Evolutionary conservation across 2,113 vertebrate species (phyloP).

Genomic region (Chascanopsetta lugubris): DNA sequence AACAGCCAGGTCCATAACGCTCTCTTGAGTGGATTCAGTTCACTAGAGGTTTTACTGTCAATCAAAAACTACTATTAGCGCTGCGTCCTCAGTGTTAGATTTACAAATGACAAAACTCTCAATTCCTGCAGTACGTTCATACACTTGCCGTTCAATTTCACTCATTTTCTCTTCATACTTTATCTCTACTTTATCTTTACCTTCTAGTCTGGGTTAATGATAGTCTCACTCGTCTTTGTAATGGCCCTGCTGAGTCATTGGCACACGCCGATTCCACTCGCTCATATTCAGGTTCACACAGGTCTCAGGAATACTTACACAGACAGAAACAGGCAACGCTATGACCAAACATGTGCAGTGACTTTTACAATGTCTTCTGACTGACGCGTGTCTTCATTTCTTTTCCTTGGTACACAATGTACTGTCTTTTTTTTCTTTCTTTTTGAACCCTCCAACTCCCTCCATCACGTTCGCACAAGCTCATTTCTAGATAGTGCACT

Average conservation of each 20-base stretch:
- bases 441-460: constrained; percentile 2
- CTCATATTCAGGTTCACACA: constrained; percentile 37
- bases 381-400: constrained; percentile 12
- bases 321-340: constrained; percentile 23
- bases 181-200: constrained; percentile 13
- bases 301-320: constrained; percentile 15
- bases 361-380: constrained; percentile 42
- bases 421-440: constrained; percentile 15
- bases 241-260: constrained; percentile 37
- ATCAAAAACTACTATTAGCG: not conserved
- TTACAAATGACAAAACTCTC: constrained; percentile 8
- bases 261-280: constrained; percentile 59
- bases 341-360: constrained; percentile 8
- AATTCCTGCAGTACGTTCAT: constrained; percentile 4
- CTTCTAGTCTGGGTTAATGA: constrained; percentile 2
- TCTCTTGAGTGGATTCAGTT: constrained; percentile 26
- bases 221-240: constrained; percentile 12
- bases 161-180: constrained; percentile 8
- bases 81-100: not conserved
- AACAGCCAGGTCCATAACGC: constrained; percentile 21
- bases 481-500: constrained; percentile 17
- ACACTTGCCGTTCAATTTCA: constrained; percentile 10
- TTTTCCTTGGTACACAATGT: constrained; percentile 11
- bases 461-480: constrained; percentile 36
- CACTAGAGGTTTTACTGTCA: constrained; percentile 7